Conservation (phyloP, 2,113 vertebrate genomes). For the Tretioscincus oriximinensis region DNA sequence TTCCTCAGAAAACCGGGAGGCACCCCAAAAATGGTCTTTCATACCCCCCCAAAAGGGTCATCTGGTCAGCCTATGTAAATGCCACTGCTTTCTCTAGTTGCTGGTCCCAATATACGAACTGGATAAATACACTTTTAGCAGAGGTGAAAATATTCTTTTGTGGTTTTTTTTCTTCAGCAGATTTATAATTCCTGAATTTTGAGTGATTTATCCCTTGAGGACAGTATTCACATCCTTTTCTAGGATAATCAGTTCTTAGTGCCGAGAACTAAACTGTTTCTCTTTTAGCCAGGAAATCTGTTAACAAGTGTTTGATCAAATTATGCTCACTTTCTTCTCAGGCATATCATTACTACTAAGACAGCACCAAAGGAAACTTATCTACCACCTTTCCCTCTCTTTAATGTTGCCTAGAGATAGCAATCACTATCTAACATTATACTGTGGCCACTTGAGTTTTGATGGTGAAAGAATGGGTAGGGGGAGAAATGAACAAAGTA, state of each 20-base stretch:
- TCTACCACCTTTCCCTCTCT: constrained; percentile 30
- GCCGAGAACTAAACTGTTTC: constrained; percentile 54
- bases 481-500: constrained; percentile 38
- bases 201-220: constrained; percentile 28
- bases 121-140: constrained; percentile 26
- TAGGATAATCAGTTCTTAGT: constrained; percentile 35
- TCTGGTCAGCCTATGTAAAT: too few relatives aligned
- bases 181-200: constrained; percentile 35
- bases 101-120: constrained; percentile 14
- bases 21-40: too few relatives aligned
- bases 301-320: constrained; percentile 75
- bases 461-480: neutral
- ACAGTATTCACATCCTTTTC: constrained; percentile 28
- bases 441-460: constrained; percentile 55
- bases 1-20: too few relatives aligned
- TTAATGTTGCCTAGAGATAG: constrained; percentile 32
- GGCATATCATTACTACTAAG: constrained; percentile 72
- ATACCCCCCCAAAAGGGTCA: too few relatives aligned
- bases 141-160: neutral
- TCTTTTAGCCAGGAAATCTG: constrained; percentile 69
- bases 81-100: too few relatives aligned
- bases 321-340: constrained; percentile 78
- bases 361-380: constrained; percentile 66
- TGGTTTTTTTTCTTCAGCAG: constrained; percentile 31
- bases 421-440: constrained; percentile 61